Conservation (phyloP, 2,888 invertebrate genomes). For the Lasioglossum morio region DNA sequence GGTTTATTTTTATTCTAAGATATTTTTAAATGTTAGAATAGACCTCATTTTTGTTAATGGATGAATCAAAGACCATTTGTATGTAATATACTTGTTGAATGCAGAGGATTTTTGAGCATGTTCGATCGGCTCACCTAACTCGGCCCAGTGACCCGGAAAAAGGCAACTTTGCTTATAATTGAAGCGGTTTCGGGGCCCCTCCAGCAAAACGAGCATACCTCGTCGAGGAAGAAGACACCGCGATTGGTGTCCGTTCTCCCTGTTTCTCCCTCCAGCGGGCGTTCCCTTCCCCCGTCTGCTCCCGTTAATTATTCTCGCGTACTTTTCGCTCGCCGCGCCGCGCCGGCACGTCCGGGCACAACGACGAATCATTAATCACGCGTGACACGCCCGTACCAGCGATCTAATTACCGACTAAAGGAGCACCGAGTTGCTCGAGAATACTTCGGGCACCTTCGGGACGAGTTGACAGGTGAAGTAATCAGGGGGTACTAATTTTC, state of each 20-base stretch:
- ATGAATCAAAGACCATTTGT: neutral
- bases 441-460: neutral
- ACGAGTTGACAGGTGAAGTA: slow-evolving; percentile 39
- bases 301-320: slow-evolving; percentile 69
- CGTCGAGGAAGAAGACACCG: slow-evolving; percentile 24
- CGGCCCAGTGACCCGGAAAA: slow-evolving; percentile 83
- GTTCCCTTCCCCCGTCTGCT: slow-evolving; percentile 34
- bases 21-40: neutral
- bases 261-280: neutral
- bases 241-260: neutral
- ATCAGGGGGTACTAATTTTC: slow-evolving; percentile 16
- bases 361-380: slow-evolving; percentile 76
- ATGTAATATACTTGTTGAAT: neutral
- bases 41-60: neutral
- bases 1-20: neutral
- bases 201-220: neutral
- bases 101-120: neutral
- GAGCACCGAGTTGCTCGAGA: slow-evolving; percentile 32
- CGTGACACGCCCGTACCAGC: slow-evolving; percentile 57
- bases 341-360: slow-evolving; percentile 33
- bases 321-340: slow-evolving; percentile 46
- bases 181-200: slow-evolving; percentile 47
- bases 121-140: slow-evolving; percentile 61
- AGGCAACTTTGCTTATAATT: slow-evolving; percentile 73
- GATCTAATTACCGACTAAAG: slow-evolving; percentile 76